A percentile compares a stretch with the other conserved stretches of the same genome.
phyloP scores from a whole-genome alignment of 2,888 invertebrate genomes.

The Melanostoma scalare region DNA sequence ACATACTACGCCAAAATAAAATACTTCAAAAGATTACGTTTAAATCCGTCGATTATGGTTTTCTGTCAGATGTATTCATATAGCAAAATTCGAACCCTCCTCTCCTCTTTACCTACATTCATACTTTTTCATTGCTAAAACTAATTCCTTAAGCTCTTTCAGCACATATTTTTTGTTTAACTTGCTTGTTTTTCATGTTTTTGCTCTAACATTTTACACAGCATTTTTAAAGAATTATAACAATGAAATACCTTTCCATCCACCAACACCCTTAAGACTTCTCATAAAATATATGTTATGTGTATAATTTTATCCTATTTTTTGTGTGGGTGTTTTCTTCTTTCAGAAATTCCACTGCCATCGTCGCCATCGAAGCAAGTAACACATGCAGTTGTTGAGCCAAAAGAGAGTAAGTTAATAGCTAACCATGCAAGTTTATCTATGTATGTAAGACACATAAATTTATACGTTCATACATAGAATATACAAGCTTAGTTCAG shows the following conservation, averaged over 20 bases:
- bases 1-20: conserved; percentile 25
- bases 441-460: conserved; percentile 35
- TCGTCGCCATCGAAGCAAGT: conserved; percentile 91
- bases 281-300: conserved; percentile 43
- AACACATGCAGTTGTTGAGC: conserved; percentile 81
- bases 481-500: conserved; percentile 14
- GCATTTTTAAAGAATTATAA: conserved; percentile 59
- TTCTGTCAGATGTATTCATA: conserved; percentile 5
- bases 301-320: conserved; percentile 57
- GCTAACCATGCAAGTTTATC: conserved; percentile 60
- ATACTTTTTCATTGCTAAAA: conserved; percentile 11
- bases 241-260: conserved; percentile 40
- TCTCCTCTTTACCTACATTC: neutral
- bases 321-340: conserved; percentile 72
- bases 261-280: conserved; percentile 7
- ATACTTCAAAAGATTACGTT: conserved; percentile 29
- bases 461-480: conserved; percentile 6
- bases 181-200: conserved; percentile 11
- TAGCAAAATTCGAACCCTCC: conserved; percentile 12
- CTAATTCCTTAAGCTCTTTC: conserved; percentile 52
- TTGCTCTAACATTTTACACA: conserved; percentile 32
- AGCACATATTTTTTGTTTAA: conserved; percentile 39
- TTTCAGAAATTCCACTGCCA: conserved; percentile 93
- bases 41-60: conserved; percentile 52
- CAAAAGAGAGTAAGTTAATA: conserved; percentile 81